Evolutionary conservation across 2,113 vertebrate species (phyloP).

Genomic region (Sander lucioperca): DNA sequence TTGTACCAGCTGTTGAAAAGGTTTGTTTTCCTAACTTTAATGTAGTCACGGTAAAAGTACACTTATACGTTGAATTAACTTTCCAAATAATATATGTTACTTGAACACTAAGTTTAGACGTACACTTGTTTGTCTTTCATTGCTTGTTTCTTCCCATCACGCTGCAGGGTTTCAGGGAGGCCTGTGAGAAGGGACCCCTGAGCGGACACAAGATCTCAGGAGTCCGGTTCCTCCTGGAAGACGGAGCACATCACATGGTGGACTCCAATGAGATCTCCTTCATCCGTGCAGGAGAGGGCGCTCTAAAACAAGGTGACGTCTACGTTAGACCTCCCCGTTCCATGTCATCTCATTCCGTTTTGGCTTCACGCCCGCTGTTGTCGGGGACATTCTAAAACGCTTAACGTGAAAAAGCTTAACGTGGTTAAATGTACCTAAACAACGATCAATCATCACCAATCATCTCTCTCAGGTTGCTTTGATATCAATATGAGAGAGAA

Average conservation of each 20-base stretch:
- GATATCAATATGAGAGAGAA: too few relatives aligned
- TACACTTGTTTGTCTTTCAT: not conserved
- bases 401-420: too few relatives aligned
- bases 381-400: too few relatives aligned
- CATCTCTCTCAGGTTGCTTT: too few relatives aligned
- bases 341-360: not conserved
- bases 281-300: constrained; percentile 94
- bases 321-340: not conserved
- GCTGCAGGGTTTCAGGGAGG: constrained; percentile 90
- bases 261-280: constrained; percentile 97
- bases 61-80: too few relatives aligned
- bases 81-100: not conserved
- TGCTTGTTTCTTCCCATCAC: not conserved
- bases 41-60: not conserved
- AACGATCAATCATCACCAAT: too few relatives aligned
- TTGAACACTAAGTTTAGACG: not conserved
- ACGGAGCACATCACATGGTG: constrained; percentile 95
- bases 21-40: constrained; percentile 59
- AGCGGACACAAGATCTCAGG: constrained; percentile 94
- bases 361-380: not conserved
- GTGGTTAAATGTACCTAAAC: too few relatives aligned
- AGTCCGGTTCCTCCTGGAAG: constrained; percentile 89
- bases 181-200: constrained; percentile 91
- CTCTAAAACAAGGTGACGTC: constrained; percentile 91
- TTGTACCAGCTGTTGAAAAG: constrained; percentile 94